Evolutionary conservation across 2,797 vertebrate genomes (phyloP).

Genomic region (Lepus townsendii): DNA sequence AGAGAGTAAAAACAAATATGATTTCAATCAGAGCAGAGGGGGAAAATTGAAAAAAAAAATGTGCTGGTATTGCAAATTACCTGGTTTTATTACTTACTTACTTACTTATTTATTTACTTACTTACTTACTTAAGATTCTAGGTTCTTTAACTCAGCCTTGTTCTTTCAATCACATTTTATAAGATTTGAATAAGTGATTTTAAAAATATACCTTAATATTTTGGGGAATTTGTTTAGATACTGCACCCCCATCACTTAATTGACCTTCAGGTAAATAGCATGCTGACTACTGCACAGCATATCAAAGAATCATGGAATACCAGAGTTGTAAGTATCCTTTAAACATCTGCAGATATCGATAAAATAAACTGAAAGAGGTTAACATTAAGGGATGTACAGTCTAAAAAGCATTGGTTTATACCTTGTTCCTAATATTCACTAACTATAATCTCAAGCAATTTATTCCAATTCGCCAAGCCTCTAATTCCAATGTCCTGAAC

Average conservation of each 20-base stretch:
- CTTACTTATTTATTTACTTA: constrained; percentile 65
- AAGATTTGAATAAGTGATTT: constrained; percentile 22
- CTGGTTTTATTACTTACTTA: constrained; percentile 63
- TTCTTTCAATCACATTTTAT: constrained; percentile 42
- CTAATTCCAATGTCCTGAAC: background rate
- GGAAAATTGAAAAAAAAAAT: constrained; percentile 56
- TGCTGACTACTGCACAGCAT: background rate
- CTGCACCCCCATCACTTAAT: background rate
- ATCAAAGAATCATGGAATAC: background rate
- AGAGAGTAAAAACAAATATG: constrained; percentile 79
- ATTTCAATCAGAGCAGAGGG: constrained; percentile 69
- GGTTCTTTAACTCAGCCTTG: constrained; percentile 28
- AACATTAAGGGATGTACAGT: background rate
- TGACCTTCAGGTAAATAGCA: background rate
- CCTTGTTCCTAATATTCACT: background rate
- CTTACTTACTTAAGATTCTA: constrained; percentile 66
- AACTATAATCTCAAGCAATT: background rate
- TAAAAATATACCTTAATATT: background rate
- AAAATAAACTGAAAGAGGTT: background rate
- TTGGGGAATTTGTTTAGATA: constrained; percentile 26
- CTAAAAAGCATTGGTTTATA: background rate
- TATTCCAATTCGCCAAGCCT: constrained; percentile 36
- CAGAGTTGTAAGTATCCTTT: background rate
- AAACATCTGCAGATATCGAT: background rate
- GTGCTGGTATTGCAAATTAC: constrained; percentile 71